These are phyloP conservation scores for Chelon labrosus DNA, from an alignment of 2,797 vertebrate genomes.

Conservation along the genomic window DNA sequence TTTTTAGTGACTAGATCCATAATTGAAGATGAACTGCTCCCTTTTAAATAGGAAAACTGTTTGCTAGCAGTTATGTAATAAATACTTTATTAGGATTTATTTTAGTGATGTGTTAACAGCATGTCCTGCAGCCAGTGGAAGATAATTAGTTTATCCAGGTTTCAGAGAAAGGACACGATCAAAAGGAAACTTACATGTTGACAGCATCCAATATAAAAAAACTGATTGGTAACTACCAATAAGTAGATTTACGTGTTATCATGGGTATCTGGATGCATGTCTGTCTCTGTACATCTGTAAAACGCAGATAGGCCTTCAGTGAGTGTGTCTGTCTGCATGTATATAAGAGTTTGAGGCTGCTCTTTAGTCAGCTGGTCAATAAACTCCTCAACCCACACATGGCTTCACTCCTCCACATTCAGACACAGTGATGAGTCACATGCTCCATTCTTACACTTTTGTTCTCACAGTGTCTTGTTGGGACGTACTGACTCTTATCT, in stretches of 20 bases:
- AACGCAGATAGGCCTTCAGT: conserved; percentile 10
- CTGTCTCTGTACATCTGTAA: conserved; percentile 16
- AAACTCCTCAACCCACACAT: conserved; percentile 84
- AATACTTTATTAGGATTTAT: neutral
- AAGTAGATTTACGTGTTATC: too few species aligned
- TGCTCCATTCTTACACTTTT: conserved; percentile 84
- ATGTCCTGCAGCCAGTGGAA: too few species aligned
- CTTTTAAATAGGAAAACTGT: neutral
- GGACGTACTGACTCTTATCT: conserved; percentile 73
- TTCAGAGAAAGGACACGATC: neutral
- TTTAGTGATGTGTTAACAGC: neutral
- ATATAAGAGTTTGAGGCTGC: conserved; percentile 65
- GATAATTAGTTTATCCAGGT: too few species aligned
- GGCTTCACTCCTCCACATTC: conserved; percentile 84
- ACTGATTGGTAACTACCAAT: neutral
- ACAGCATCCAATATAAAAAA: neutral
- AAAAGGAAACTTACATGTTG: neutral
- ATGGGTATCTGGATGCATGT: neutral
- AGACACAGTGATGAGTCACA: conserved; percentile 87
- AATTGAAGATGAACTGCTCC: neutral
- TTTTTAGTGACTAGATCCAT: neutral
- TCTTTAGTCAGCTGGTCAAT: conserved; percentile 82
- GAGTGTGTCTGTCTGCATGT: conserved; percentile 30
- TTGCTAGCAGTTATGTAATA: neutral
- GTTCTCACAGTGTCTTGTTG: conserved; percentile 79